These are phyloP conservation scores for Mormyrops boulengeri DNA, from an alignment of 2,797 vertebrate genomes.

Conservation along the genomic window DNA sequence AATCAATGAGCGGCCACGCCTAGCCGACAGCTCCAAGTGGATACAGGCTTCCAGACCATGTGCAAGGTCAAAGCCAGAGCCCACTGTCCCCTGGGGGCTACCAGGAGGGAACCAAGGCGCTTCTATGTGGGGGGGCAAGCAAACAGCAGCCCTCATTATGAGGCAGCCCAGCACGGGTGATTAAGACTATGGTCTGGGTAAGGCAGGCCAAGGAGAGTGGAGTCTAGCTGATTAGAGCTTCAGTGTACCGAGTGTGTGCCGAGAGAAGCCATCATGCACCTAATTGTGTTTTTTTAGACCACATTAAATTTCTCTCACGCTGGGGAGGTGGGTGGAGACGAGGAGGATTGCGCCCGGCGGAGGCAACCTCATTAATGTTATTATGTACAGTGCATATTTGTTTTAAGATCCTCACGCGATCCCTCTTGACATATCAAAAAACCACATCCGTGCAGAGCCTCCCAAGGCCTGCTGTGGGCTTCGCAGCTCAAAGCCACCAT, in stretches of 20 bases:
- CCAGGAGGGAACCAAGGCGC: slow-evolving; percentile 22
- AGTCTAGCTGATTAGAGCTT: slow-evolving; percentile 19
- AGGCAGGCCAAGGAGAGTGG: slow-evolving; percentile 1
- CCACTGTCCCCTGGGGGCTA: not conserved
- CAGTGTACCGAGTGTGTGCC: slow-evolving; percentile 16
- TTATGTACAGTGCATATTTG: slow-evolving; percentile 37
- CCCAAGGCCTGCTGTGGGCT: slow-evolving; percentile 7
- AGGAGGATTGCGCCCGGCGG: slow-evolving; percentile 18
- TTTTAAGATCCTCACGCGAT: slow-evolving; percentile 35
- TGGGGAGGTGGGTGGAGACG: slow-evolving; percentile 23
- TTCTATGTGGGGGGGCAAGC: slow-evolving; percentile 6
- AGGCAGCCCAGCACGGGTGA: slow-evolving; percentile 28
- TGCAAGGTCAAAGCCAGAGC: not conserved
- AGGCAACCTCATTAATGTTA: slow-evolving; percentile 35
- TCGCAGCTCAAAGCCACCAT: slow-evolving; percentile 22
- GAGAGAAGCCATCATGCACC: slow-evolving; percentile 24
- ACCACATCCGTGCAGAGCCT: slow-evolving; percentile 21
- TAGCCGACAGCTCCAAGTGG: not conserved
- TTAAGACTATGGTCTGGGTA: slow-evolving; percentile 25
- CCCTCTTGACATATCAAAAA: slow-evolving; percentile 29
- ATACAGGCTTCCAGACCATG: not conserved
- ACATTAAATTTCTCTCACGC: slow-evolving; percentile 30
- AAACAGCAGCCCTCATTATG: slow-evolving; percentile 25
- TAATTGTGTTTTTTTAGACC: slow-evolving; percentile 45
- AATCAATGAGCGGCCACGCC: not conserved